Conservation (phyloP, 2,113 vertebrate genomes). For the Oreochromis aureus region DNA sequence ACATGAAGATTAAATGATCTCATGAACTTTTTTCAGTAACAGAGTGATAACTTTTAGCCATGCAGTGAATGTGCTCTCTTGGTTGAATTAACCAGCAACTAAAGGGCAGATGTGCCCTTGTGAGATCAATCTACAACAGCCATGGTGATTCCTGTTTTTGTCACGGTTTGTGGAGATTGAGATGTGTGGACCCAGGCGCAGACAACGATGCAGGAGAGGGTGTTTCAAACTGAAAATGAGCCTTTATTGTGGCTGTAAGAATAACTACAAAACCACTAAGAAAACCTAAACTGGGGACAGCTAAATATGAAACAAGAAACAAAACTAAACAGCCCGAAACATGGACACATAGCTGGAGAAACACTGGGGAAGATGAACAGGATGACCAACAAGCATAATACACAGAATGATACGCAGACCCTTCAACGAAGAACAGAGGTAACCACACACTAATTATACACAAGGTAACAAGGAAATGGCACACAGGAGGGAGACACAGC, state of each 20-base stretch:
- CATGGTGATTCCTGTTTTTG: background rate
- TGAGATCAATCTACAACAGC: background rate
- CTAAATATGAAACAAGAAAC: background rate
- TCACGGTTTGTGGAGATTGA: background rate
- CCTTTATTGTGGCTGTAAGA: background rate
- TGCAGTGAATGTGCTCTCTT: background rate
- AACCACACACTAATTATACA: background rate
- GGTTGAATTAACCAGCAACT: background rate
- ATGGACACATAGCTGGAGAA: too few relatives aligned
- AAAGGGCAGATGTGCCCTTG: background rate
- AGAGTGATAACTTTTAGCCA: background rate
- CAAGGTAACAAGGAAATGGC: background rate
- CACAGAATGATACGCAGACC: background rate
- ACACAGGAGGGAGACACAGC: background rate
- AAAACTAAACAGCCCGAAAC: too few relatives aligned
- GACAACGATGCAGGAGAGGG: background rate
- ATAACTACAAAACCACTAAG: background rate
- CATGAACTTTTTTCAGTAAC: background rate
- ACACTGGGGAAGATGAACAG: too few relatives aligned
- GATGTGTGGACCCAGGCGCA: background rate
- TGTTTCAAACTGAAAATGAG: background rate
- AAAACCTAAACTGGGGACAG: background rate
- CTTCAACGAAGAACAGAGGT: fast-evolving
- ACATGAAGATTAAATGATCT: background rate
- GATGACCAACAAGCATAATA: too few relatives aligned